Conservation (phyloP, 2,113 vertebrate genomes). For the Thunnus maccoyii region DNA sequence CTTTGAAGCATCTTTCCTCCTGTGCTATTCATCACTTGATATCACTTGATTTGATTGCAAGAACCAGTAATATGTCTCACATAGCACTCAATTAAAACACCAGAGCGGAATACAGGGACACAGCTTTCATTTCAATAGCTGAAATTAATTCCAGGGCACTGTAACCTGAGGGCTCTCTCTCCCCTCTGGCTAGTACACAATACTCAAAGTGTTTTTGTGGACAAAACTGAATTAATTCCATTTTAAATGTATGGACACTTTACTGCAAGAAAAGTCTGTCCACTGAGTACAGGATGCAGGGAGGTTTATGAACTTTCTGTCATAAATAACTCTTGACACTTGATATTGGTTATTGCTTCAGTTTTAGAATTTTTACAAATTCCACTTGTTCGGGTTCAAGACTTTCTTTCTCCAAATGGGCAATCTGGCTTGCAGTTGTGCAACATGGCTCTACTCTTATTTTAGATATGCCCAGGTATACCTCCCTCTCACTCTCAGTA, state of each 20-base stretch:
- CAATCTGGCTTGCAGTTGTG: background rate
- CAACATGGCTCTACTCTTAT: too few relatives aligned
- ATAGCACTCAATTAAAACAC: conserved; percentile 55
- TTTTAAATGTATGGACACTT: conserved; percentile 2
- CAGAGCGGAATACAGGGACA: background rate
- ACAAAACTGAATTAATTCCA: conserved; percentile 5
- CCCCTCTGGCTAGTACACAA: background rate
- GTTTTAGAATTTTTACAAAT: background rate
- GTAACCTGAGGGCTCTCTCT: conserved; percentile 17
- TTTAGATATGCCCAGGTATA: too few relatives aligned
- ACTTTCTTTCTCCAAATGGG: conserved; percentile 8
- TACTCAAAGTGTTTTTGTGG: conserved; percentile 3
- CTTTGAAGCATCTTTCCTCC: conserved; percentile 60
- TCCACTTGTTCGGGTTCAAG: background rate
- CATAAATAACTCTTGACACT: background rate
- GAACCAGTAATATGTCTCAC: conserved; percentile 36
- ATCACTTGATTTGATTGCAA: conserved; percentile 57
- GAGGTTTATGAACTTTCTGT: background rate
- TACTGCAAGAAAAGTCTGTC: background rate
- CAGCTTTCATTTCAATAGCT: conserved; percentile 42
- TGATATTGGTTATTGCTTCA: background rate
- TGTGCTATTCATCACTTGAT: conserved; percentile 63
- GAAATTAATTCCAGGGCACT: conserved; percentile 40
- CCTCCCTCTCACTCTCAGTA: too few relatives aligned
- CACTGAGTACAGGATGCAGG: background rate